A percentile compares a stretch with the other conserved stretches of the same genome.
Conservation (phyloP, 2,888 invertebrate species). For the Drosophila incognita region DNA sequence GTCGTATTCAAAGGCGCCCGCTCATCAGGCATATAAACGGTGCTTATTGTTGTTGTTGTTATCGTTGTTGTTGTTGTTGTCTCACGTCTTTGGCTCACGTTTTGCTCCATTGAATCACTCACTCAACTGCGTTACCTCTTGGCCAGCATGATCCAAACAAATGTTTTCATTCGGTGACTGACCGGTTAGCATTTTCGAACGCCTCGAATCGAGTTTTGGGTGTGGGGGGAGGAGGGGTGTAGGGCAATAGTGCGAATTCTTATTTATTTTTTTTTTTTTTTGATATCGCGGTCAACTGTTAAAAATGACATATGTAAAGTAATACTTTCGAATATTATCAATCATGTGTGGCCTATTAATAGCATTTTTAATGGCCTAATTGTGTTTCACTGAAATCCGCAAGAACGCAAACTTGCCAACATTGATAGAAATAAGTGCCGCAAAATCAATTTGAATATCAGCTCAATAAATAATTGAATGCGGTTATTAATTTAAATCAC, state of each 20-base stretch:
- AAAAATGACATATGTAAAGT: conserved; percentile 13
- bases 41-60: conserved; percentile 48
- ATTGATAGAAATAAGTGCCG: neutral
- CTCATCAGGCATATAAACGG: conserved; percentile 80
- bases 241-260: conserved; percentile 60
- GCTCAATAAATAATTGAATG: neutral
- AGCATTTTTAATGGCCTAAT: conserved; percentile 47
- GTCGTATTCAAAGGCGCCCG: conserved; percentile 70
- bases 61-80: conserved; percentile 49
- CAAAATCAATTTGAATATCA: neutral
- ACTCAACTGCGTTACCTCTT: conserved; percentile 59
- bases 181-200: conserved; percentile 74
- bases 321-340: conserved; percentile 72
- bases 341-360: conserved; percentile 60
- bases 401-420: conserved; percentile 7
- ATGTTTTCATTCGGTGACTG: conserved; percentile 72
- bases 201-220: conserved; percentile 58
- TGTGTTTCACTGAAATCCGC: conserved; percentile 28
- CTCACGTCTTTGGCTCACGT: conserved; percentile 78
- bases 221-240: conserved; percentile 8
- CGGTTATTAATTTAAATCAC: conserved; percentile 15
- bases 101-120: conserved; percentile 75
- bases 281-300: conserved; percentile 47
- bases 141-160: conserved; percentile 63
- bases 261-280: neutral